phyloP scores from a whole-genome alignment of 1,140 invertebrate genomes.

The Zaprionus kolodkinae region DNA sequence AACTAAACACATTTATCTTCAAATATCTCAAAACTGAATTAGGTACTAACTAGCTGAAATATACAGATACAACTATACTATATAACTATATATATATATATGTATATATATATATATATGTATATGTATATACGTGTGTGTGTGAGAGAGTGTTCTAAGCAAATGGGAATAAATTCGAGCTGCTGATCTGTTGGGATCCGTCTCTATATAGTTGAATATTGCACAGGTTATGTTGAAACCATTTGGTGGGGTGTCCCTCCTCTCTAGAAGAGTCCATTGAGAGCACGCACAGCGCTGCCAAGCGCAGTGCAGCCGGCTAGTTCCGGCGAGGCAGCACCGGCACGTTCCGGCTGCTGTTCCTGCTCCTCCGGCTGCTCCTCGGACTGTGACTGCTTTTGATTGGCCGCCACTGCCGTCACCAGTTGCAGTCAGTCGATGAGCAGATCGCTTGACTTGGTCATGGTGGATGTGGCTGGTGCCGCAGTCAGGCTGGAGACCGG shows the following conservation, averaged over 20 bases:
- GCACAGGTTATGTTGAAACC: slow-evolving; percentile 76
- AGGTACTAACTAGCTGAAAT: slow-evolving; percentile 63
- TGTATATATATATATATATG: background rate
- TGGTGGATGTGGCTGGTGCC: background rate
- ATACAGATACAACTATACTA: slow-evolving; percentile 34
- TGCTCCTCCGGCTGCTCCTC: background rate
- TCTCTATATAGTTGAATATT: slow-evolving; percentile 47
- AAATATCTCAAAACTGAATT: slow-evolving; percentile 35
- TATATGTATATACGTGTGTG: no score
- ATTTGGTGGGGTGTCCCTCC: slow-evolving; percentile 56
- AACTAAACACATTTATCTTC: slow-evolving; percentile 10
- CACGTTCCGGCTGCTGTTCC: slow-evolving; percentile 2
- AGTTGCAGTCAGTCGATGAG: slow-evolving; percentile 71
- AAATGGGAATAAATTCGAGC: background rate
- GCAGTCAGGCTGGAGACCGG: background rate
- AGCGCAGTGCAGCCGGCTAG: slow-evolving; percentile 55
- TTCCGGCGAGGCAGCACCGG: slow-evolving; percentile 40
- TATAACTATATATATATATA: slow-evolving; percentile 4
- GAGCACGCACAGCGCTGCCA: slow-evolving; percentile 67
- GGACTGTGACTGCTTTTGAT: background rate
- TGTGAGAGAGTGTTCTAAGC: background rate
- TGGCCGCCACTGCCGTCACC: slow-evolving; percentile 48
- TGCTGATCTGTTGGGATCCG: background rate
- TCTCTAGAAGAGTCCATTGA: slow-evolving; percentile 73
- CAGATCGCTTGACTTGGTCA: slow-evolving; percentile 35